These are phyloP conservation scores for Charina bottae DNA, from an alignment of 2,113 vertebrate species.

Conservation along the genomic window DNA sequence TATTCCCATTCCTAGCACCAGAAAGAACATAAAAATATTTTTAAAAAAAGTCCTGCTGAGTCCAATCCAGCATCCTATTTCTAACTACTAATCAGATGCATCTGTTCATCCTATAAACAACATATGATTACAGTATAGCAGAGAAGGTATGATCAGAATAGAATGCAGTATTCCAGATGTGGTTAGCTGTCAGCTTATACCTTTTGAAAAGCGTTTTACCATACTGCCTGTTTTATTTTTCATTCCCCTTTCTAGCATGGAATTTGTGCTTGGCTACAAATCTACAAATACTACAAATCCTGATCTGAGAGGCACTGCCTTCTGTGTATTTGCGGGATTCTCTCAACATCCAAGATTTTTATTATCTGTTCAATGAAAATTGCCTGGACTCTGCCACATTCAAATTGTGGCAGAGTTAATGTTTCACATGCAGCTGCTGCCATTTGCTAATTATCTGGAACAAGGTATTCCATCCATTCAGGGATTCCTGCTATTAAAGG, in stretches of 20 bases:
- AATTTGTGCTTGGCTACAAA: background rate
- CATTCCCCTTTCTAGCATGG: background rate
- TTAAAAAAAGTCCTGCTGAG: background rate
- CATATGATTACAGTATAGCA: background rate
- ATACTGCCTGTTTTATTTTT: background rate
- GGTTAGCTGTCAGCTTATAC: background rate
- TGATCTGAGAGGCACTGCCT: background rate
- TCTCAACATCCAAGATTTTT: background rate
- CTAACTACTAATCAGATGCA: background rate
- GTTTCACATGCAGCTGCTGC: background rate
- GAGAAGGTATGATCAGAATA: background rate
- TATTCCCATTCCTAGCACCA: background rate
- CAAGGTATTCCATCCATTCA: constrained; percentile 5
- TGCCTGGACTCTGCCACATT: background rate
- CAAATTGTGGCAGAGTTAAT: background rate
- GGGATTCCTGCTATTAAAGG: constrained; percentile 11
- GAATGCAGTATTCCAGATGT: background rate
- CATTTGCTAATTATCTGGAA: background rate
- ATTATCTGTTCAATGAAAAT: background rate
- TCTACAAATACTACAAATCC: background rate
- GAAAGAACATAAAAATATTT: background rate
- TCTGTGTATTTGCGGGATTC: too few relatives aligned
- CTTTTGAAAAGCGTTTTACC: background rate
- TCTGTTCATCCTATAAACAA: background rate
- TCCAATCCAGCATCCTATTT: background rate